Evolutionary conservation across 1,140 invertebrate species (phyloP), one percentile per base, ranked within the genome.

Genomic region (Portunus trituberculatus): DNA sequence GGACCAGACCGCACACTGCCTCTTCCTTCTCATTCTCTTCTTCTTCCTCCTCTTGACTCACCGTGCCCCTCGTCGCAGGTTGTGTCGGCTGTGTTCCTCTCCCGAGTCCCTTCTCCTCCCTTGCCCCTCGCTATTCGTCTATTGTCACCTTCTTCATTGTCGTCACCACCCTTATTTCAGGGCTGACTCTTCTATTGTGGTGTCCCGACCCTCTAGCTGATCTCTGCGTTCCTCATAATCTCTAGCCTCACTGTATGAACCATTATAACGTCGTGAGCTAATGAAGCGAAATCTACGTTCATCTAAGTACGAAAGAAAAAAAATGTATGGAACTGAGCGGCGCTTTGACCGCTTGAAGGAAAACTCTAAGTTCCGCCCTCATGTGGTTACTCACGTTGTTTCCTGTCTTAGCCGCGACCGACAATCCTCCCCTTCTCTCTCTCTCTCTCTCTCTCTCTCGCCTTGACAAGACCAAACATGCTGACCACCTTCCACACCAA

Each of bases 1-100:
- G 91, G 76, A 20, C 48, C 91, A 76, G 28, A 95, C 94, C 94
- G 32, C 94, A 95, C 91, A 29, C 83, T 48, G 52, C 91, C 52
- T 31, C 88, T 82, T 90, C 87, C 93, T 1, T 67, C 29, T 59
- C 67, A n/a, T 28, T 67, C 46, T 48, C 88, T 45, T 39, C 82
- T n/a, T 32, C 82, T 87, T 45, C 92, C 28, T 82, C 67, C 76
- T 46, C 87, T 28, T 89, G 87, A 89, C 39, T 28, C 67, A 20
- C 31, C 48, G 4, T 87, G 31, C 32, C 39, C 59, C 28, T 29
- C 83, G n/a, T 82, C 31, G 82, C 59, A 86, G 67, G 29, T 88
- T 93, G 92, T 93, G 92, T 32, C 16, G 92, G 48, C 46, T 93
- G 16, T 86, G 83, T 88, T 82, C 45, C 29, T 16, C 32, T n/a